Evolutionary conservation across 2,888 invertebrate species (phyloP), one percentile per base, ranked within the genome.

Genomic region (Tolmerus cingulatus): DNA sequence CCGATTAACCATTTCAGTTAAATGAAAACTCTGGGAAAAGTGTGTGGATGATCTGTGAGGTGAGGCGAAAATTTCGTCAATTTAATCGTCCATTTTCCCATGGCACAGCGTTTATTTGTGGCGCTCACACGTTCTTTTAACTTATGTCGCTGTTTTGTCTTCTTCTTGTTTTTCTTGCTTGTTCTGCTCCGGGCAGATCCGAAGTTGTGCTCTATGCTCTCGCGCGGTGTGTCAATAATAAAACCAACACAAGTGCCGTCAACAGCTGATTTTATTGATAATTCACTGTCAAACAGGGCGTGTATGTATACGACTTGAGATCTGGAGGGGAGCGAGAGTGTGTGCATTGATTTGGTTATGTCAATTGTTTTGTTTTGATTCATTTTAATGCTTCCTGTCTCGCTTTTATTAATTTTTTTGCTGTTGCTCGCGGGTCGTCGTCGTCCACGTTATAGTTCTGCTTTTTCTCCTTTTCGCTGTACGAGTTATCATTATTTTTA

Each of bases 321-420:
- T 0, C 51, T 51, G 43, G 4, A 51, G 46, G n/a, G 51, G 51
- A n/a, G 7, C 51, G n/a, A 57, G 27, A 23, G 57, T 23, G 14
- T 55, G 30, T 37, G 37, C 66, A 82, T 82, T 82, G 82, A 82
- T 82, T 57, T 16, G 27, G 57, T 82, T 82, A 82, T 82, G 82
- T 82, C 82, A 82, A 82, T 66, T 82, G 66, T 82, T 82, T 82
- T 82, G 82, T 82, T 82, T 82, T 82, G 82, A 82, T 82, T 82
- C 82, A 82, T 81, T 81, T 55, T 81, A 43, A 40, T 81, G 55
- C 55, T 30, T 81, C 55, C 66, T 23, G 82, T 82, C 82, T 82
- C 81, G 57, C 12, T 82, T 57, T 37, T 19, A 55, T 79, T 79
- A 16, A 2, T 79, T 51, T 12, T 66, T 66, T 51, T 78, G 37